Base-by-base conservation (phyloP, 2,888 invertebrate genomes). In the Cyaniris semiargus region DNA sequence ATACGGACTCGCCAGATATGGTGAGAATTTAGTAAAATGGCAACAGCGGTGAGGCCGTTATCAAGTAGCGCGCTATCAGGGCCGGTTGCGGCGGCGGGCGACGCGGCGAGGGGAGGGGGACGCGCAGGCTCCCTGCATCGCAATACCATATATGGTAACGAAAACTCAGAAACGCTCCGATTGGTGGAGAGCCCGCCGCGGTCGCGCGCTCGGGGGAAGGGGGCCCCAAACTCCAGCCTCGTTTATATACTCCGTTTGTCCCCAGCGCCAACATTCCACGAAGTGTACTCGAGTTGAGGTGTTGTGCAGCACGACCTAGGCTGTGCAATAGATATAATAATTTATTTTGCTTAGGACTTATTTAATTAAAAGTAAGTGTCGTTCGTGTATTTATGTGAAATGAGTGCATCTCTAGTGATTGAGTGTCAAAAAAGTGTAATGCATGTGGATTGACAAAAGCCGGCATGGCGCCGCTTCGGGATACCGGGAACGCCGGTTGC, bases 61-160 rank as follows among this genome's bases (percentile, higher is more conserved):
- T 92, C 90, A 91, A 90, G 88, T 81, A 83, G 84, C 83, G 84
- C 85, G 87, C 86, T 83, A 83, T 84, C 83, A 82, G 79, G 81
- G 79, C 76, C 82, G 84, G 84, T 84, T 83, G 83, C 78, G 80
- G 81, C 81, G 84, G 82, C 82, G 80, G 78, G 86, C 81, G 86
- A 82, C 85, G 85, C 80, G 78, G 86, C 81, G 86, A 82, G 85
- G 85, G 81, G 83, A 80, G 85, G 87, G 87, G 88, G 85, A 84
- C 83, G 88, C 91, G 94, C 92, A 84, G 83, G 83, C 83, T 84
- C 84, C 95, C 94, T 93, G 95, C 95, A 95, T 94, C 95, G 90
- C 92, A 95, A 94, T 95, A 93, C 96, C 96, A 95, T 96, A 96
- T 96, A 96, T 95, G 96, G 96, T 95, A 94, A 96, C 95, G 95